phyloP scores from a whole-genome alignment of 30 jellyfish, hydroid and myxozoan species.

The Sanderia malayensis region DNA sequence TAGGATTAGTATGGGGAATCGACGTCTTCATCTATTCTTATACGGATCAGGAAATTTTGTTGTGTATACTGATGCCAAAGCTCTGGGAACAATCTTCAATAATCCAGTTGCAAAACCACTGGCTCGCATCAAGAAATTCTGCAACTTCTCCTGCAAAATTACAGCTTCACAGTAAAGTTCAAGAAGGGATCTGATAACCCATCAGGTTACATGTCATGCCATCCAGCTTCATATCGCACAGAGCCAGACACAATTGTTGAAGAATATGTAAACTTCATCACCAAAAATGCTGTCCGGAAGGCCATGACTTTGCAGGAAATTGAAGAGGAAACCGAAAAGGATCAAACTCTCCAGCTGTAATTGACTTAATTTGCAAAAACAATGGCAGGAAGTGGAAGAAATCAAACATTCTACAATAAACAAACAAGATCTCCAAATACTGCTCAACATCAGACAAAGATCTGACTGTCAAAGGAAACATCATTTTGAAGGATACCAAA shows the following conservation, averaged over 20 bases:
- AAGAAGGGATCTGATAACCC: slow-evolving; percentile 11
- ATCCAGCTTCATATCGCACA: slow-evolving; percentile 38
- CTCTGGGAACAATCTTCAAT: slow-evolving; percentile 9
- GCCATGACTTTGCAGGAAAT: slow-evolving; percentile 35
- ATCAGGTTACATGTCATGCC: slow-evolving; percentile 20
- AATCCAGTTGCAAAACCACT: slow-evolving; percentile 11
- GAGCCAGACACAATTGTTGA: slow-evolving; percentile 38
- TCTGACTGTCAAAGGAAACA: slow-evolving; percentile 8
- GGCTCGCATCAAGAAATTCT: slow-evolving; percentile 16
- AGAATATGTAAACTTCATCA: slow-evolving; percentile 16
- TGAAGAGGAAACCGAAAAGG: slow-evolving; percentile 32
- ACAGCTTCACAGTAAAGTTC: slow-evolving; percentile 17
- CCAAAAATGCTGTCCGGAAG: slow-evolving; percentile 26
- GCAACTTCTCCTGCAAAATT: slow-evolving; percentile 7
- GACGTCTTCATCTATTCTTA: slow-evolving; percentile 8
- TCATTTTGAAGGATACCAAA: slow-evolving; percentile 1
- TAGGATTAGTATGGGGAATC: slow-evolving; percentile 12
- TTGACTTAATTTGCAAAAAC: neutral
- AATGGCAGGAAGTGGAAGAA: slow-evolving; percentile 7
- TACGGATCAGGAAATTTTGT: slow-evolving; percentile 14
- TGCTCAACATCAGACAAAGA: slow-evolving; percentile 2
- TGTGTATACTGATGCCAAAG: slow-evolving; percentile 5
- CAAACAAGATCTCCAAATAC: slow-evolving; percentile 4
- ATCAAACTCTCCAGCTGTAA: slow-evolving; percentile 7
- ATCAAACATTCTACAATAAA: slow-evolving; percentile 4